These are phyloP conservation scores for Hypolimnas misippus DNA, from an alignment of 2,888 invertebrate species.

Conservation along the genomic window DNA sequence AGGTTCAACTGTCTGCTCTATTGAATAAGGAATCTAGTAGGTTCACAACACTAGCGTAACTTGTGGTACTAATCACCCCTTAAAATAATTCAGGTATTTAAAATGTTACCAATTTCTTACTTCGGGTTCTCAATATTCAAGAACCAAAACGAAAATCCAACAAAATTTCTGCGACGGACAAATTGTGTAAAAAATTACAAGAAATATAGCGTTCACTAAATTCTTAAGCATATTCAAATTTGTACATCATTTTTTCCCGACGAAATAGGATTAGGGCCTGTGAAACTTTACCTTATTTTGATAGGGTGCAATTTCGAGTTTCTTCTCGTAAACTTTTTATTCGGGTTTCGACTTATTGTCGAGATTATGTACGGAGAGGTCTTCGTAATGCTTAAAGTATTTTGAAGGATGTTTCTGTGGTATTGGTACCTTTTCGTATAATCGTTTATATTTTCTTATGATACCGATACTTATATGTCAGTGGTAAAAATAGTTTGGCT, in stretches of 20 bases:
- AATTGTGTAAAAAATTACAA: not conserved
- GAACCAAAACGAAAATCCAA: no score
- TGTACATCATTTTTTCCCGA: constrained; percentile 6
- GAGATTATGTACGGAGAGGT: constrained; percentile 12
- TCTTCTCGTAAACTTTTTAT: constrained; percentile 19
- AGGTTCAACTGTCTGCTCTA: no score
- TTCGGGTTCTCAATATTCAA: no score
- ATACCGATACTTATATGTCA: not conserved
- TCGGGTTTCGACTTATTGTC: constrained; percentile 17
- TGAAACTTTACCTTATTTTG: constrained; percentile 9
- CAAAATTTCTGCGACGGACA: not conserved
- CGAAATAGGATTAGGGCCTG: constrained; percentile 6
- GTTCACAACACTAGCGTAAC: no score
- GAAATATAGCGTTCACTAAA: constrained; percentile 5
- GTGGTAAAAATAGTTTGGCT: no score
- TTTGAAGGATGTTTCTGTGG: constrained; percentile 11
- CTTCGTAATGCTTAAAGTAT: constrained; percentile 23
- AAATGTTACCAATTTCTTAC: no score
- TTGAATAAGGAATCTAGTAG: no score
- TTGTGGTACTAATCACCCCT: no score
- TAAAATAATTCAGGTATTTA: no score
- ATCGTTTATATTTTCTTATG: not conserved
- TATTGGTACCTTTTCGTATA: not conserved
- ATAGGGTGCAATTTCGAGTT: constrained; percentile 12
- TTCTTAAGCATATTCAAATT: constrained; percentile 8